Evolutionary conservation across 2,888 invertebrate genomes (phyloP).

Genomic region (Cephus nigrinus): DNA sequence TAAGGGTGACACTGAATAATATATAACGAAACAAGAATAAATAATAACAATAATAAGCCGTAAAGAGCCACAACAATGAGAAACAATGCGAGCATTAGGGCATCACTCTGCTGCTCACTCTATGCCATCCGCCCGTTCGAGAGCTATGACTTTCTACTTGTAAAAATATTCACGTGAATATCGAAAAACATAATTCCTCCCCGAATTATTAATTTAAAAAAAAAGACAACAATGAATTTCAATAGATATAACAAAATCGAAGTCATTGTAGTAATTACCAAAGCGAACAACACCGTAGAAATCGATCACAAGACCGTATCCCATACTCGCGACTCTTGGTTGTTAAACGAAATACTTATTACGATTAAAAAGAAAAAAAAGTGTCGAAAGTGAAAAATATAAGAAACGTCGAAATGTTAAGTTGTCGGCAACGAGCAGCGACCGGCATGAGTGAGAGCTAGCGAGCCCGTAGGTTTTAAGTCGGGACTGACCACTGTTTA

Average conservation of each 20-base stretch:
- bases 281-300: neutral
- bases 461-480: slow-evolving; percentile 60
- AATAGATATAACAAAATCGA: neutral
- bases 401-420: neutral
- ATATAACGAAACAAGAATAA: slow-evolving; percentile 42
- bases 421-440: slow-evolving; percentile 16
- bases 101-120: slow-evolving; percentile 49
- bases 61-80: slow-evolving; percentile 67
- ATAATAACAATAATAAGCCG: slow-evolving; percentile 63
- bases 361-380: neutral
- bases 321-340: neutral
- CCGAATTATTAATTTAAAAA: neutral
- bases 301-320: neutral
- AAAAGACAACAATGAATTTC: neutral
- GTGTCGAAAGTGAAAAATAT: neutral
- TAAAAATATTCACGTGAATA: neutral
- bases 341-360: neutral
- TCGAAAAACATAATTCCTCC: neutral
- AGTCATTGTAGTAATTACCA: neutral
- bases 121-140: slow-evolving; percentile 50
- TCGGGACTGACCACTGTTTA: slow-evolving; percentile 67
- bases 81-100: slow-evolving; percentile 66
- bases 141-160: neutral
- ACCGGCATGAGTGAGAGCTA: slow-evolving; percentile 54
- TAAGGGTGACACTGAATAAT: slow-evolving; percentile 64